These are phyloP conservation scores for Lagorchestes hirsutus DNA, from an alignment of 2,797 vertebrate species.

Conservation along the genomic window DNA sequence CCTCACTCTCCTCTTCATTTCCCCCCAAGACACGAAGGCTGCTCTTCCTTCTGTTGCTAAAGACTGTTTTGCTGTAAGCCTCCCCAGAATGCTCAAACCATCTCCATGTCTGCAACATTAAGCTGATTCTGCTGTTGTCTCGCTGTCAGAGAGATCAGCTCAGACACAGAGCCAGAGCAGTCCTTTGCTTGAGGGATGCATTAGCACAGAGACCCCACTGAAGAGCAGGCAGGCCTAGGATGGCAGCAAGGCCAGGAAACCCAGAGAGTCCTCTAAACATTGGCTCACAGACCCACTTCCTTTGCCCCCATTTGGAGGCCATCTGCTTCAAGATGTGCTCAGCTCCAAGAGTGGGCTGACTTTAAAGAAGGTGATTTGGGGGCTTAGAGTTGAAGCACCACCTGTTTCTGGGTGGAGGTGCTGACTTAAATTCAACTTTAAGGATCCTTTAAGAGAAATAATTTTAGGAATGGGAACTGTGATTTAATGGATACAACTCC, in stretches of 20 bases:
- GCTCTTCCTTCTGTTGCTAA: constrained; percentile 26
- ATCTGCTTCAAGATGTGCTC: not conserved
- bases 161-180: constrained; percentile 25
- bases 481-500: not conserved
- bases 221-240: not conserved
- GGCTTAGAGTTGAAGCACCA: not conserved
- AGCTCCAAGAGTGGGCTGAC: constrained; percentile 8
- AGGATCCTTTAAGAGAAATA: not conserved
- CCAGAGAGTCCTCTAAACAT: constrained; percentile 35
- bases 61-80: not conserved
- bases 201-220: not conserved
- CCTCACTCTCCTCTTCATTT: constrained; percentile 9
- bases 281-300: constrained; percentile 45
- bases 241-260: constrained; percentile 49
- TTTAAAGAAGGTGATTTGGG: not conserved
- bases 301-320: constrained; percentile 13
- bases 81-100: not conserved
- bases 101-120: not conserved
- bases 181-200: not conserved
- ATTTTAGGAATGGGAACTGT: not conserved
- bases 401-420: constrained; percentile 27
- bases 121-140: constrained; percentile 56
- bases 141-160: constrained; percentile 58
- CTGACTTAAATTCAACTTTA: not conserved
- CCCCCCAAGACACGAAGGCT: not conserved